phyloP scores from a whole-genome alignment of 2,888 invertebrate species.

The Pseudococcus viburni region DNA sequence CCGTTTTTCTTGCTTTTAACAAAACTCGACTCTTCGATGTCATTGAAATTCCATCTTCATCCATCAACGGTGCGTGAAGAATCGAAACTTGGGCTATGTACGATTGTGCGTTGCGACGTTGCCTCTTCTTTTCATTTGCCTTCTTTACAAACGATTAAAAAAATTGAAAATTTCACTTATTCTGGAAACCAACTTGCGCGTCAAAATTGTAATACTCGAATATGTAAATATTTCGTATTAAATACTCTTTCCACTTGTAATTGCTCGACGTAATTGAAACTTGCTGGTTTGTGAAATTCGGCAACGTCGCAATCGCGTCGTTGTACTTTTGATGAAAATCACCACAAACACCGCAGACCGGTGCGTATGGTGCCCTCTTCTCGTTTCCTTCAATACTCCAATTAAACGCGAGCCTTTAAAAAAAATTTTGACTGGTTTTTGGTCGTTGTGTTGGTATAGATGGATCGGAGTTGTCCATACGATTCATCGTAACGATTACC shows the following conservation, averaged over 20 bases:
- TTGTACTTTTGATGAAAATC: not conserved
- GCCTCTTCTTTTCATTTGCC: not conserved
- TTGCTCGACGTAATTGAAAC: not conserved
- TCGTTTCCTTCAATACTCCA: not conserved
- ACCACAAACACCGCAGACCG: not conserved
- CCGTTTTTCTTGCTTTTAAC: no score
- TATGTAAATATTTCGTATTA: not conserved
- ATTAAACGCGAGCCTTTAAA: not conserved
- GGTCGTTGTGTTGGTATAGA: not conserved
- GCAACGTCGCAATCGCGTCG: not conserved
- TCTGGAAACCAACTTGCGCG: no score
- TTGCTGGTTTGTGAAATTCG: not conserved
- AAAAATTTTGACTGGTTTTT: constrained; percentile 14
- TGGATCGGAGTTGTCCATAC: no score
- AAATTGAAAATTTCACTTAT: not conserved
- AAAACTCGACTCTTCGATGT: not conserved
- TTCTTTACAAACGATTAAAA: no score
- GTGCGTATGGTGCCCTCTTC: not conserved
- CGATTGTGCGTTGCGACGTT: not conserved
- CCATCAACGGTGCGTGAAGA: constrained; percentile 17
- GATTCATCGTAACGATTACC: not conserved
- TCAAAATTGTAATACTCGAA: no score
- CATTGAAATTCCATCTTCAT: not conserved
- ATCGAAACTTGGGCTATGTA: not conserved
- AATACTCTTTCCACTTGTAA: not conserved